Conservation (phyloP, 2,113 vertebrate genomes). For the Anolis carolinensis region DNA sequence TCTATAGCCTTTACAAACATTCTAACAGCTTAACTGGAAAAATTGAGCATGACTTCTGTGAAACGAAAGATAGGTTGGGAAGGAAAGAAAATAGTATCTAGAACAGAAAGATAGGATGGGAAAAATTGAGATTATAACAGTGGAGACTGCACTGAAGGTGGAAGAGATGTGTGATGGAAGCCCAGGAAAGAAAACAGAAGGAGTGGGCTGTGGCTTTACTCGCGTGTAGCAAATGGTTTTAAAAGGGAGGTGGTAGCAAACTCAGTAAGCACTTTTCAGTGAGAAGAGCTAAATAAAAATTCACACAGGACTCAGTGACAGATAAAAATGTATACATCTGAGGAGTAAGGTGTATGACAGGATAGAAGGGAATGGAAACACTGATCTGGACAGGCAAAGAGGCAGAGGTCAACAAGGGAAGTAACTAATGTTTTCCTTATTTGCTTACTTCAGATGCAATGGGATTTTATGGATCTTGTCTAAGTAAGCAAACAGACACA, state of each 20-base stretch:
- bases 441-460: neutral
- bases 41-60: neutral
- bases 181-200: neutral
- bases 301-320: neutral
- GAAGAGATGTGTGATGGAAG: neutral
- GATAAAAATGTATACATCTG: neutral
- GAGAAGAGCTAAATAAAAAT: neutral
- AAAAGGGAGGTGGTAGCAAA: neutral
- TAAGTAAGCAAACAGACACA: neutral
- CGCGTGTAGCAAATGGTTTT: no score
- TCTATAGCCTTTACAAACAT: neutral
- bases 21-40: neutral
- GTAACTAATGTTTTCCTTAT: neutral
- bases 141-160: neutral
- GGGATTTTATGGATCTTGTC: neutral
- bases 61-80: neutral
- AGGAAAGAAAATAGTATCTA: neutral
- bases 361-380: neutral
- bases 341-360: neutral
- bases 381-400: neutral
- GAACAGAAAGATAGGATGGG: neutral
- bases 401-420: neutral
- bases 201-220: no score
- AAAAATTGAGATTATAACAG: neutral
- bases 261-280: neutral